These are phyloP conservation scores for Neoscelio sp. DNA, from an alignment of 2,888 invertebrate genomes.

Conservation along the genomic window DNA sequence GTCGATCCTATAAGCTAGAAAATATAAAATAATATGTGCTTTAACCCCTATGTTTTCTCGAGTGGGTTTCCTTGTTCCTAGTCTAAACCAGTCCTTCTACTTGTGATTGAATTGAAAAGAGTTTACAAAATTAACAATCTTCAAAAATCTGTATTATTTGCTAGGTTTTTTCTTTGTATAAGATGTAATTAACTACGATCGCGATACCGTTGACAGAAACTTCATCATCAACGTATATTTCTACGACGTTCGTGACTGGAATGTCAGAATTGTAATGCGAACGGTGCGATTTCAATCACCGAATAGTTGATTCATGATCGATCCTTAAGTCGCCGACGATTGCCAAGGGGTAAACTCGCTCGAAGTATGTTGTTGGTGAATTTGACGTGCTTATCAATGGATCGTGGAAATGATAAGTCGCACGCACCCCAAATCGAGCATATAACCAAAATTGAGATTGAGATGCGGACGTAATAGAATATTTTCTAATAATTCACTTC, in stretches of 20 bases:
- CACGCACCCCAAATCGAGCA: conserved; percentile 78
- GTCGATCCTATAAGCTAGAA: too few species aligned
- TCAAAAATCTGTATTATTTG: too few species aligned
- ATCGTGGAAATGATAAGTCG: conserved; percentile 79
- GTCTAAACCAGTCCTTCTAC: too few species aligned
- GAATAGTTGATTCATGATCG: conserved; percentile 75
- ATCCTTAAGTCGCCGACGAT: conserved; percentile 71
- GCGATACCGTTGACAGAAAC: conserved; percentile 13
- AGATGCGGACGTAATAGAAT: conserved; percentile 71
- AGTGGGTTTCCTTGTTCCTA: too few species aligned
- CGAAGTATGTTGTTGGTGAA: conserved; percentile 70
- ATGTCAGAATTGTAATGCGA: conserved; percentile 57
- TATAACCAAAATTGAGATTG: conserved; percentile 76
- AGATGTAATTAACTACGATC: conserved; percentile 1
- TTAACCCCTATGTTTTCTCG: too few species aligned
- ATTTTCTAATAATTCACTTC: conserved; percentile 47
- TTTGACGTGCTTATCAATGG: conserved; percentile 81
- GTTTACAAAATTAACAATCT: too few species aligned
- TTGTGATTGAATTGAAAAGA: too few species aligned
- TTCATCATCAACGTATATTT: conserved; percentile 22
- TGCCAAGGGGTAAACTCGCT: conserved; percentile 68
- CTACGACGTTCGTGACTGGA: conserved; percentile 59
- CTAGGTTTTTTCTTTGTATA: background rate
- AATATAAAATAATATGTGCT: too few species aligned
- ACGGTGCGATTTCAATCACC: conserved; percentile 74